Evolutionary conservation across 2,888 invertebrate species (phyloP).

Genomic region (Melieria omissa): DNA sequence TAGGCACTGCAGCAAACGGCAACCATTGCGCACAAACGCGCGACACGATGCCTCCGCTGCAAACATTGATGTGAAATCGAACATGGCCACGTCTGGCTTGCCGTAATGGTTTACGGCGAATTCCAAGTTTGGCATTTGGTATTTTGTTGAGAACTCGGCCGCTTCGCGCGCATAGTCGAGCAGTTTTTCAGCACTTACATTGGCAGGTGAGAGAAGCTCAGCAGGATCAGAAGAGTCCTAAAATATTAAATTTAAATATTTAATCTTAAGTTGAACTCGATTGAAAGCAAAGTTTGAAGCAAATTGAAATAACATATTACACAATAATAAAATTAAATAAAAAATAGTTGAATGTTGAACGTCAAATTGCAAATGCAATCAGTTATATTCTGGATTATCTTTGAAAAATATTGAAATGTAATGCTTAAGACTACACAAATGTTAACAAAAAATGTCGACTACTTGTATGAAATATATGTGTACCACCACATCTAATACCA

Average conservation of each 20-base stretch:
- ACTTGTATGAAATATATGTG: too few species aligned
- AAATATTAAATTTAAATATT: slow-evolving; percentile 12
- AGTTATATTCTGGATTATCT: too few species aligned
- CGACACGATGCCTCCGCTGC: slow-evolving; percentile 95
- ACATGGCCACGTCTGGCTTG: slow-evolving; percentile 97
- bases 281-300: not conserved
- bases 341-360: not conserved
- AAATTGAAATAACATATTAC: not conserved
- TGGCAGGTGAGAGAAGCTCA: slow-evolving; percentile 84
- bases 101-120: slow-evolving; percentile 98
- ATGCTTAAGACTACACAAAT: too few species aligned
- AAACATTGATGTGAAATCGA: slow-evolving; percentile 99
- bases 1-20: slow-evolving; percentile 85
- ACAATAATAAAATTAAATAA: not conserved
- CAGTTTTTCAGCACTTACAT: slow-evolving; percentile 90
- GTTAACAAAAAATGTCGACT: too few species aligned
- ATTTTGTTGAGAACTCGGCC: slow-evolving; percentile 92
- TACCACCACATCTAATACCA: too few species aligned
- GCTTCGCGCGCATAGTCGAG: slow-evolving; percentile 94
- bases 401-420: too few species aligned
- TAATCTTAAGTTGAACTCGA: not conserved
- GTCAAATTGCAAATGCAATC: too few species aligned
- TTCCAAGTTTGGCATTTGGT: slow-evolving; percentile 85
- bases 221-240: slow-evolving; percentile 93
- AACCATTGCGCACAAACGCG: slow-evolving; percentile 78